A percentile compares a stretch with the other conserved stretches of the same genome.
Conservation (phyloP, 1,140 invertebrate species). For the Drosophila ambigua region DNA sequence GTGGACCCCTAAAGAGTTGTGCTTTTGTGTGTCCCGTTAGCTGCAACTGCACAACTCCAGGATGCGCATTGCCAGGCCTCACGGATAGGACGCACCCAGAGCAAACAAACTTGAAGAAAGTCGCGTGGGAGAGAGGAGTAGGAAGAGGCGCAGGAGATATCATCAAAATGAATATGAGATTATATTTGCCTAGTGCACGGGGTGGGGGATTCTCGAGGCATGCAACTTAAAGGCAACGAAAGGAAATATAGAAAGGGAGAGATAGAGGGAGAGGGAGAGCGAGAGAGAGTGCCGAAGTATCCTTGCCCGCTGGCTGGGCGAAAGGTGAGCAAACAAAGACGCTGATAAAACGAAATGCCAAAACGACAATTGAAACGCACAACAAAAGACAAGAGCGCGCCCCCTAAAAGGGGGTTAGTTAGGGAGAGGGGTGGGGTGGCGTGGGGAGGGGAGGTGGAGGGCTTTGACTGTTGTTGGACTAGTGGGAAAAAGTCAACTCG, state of each 20-base stretch:
- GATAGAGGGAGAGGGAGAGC: neutral
- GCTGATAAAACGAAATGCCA: constrained; percentile 77
- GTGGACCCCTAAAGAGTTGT: constrained; percentile 55
- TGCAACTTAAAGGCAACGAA: constrained; percentile 2
- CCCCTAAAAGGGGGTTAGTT: constrained; percentile 15
- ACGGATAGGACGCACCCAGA: constrained; percentile 20
- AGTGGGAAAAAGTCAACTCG: constrained; percentile 69
- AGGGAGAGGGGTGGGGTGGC: neutral
- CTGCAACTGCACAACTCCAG: constrained; percentile 78
- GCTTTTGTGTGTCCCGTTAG: constrained; percentile 61
- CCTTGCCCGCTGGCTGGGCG: constrained; percentile 49
- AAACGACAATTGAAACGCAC: constrained; percentile 78
- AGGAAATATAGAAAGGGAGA: neutral
- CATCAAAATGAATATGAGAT: constrained; percentile 80
- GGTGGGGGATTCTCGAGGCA: neutral
- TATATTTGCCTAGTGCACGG: constrained; percentile 60
- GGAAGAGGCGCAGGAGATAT: constrained; percentile 31
- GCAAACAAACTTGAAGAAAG: constrained; percentile 65
- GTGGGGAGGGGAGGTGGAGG: neutral
- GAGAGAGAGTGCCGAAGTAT: constrained; percentile 20
- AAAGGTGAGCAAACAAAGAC: constrained; percentile 77
- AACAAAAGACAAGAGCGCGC: constrained; percentile 58
- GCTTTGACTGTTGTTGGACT: constrained; percentile 34
- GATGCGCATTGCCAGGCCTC: constrained; percentile 37
- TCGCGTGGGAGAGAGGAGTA: constrained; percentile 8